These are phyloP conservation scores for Hoplias malabaricus DNA, from an alignment of 2,113 vertebrate genomes.

Conservation along the genomic window DNA sequence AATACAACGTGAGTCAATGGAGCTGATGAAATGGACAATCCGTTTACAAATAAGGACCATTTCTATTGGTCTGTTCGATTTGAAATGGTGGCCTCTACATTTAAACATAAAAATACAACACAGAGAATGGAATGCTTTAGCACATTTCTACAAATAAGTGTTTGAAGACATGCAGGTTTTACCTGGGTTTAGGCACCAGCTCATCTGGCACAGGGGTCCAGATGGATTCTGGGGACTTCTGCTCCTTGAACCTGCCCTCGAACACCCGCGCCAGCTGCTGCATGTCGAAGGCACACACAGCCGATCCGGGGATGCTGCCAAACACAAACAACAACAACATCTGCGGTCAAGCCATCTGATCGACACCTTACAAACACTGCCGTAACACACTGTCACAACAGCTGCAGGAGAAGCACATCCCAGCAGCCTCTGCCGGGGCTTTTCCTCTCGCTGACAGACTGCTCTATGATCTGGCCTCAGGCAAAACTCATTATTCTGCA, in stretches of 20 bases:
- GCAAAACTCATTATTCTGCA: constrained; percentile 13
- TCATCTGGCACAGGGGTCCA: constrained; percentile 94
- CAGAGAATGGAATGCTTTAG: no score
- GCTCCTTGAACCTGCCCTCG: constrained; percentile 93
- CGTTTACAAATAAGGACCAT: no score
- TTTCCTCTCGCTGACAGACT: constrained; percentile 10
- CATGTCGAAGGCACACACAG: constrained; percentile 96
- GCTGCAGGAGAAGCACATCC: background rate
- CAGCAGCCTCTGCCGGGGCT: background rate
- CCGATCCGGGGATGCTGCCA: constrained; percentile 89
- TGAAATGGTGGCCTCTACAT: no score
- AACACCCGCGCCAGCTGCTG: constrained; percentile 86
- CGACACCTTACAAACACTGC: background rate
- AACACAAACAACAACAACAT: constrained; percentile 33
- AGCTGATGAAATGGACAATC: no score
- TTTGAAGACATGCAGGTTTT: constrained; percentile 15
- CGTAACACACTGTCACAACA: background rate
- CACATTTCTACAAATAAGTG: no score
- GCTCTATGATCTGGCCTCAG: constrained; percentile 2
- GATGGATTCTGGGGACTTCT: constrained; percentile 93
- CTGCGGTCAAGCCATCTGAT: constrained; percentile 39
- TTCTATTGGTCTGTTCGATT: no score
- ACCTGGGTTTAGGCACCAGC: constrained; percentile 90
- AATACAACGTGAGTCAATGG: no score
- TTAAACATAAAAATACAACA: no score